Evolutionary conservation across 2,888 invertebrate species (phyloP).

Genomic region (Mongoloraphidia duomilia): DNA sequence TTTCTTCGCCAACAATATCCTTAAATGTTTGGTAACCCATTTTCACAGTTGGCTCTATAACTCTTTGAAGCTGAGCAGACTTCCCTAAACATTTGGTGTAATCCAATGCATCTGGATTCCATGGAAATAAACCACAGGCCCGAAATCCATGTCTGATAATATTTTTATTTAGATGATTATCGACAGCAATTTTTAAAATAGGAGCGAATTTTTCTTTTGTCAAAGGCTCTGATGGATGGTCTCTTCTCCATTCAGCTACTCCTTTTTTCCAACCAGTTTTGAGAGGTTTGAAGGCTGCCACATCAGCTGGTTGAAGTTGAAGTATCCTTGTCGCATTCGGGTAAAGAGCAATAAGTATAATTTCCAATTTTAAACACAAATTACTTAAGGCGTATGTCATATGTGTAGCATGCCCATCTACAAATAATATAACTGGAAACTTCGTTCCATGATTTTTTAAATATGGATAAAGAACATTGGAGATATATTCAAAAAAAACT

Average conservation of each 20-base stretch:
- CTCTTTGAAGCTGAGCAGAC: too few species aligned
- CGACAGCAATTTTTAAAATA: conserved; percentile 8
- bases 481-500: conserved; percentile 25
- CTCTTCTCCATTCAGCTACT: conserved; percentile 19
- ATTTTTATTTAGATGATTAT: conserved; percentile 6
- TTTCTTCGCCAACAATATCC: too few species aligned
- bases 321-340: conserved; percentile 18
- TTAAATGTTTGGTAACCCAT: too few species aligned
- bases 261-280: conserved; percentile 18
- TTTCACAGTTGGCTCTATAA: too few species aligned
- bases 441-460: too few species aligned
- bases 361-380: conserved; percentile 9
- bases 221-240: conserved; percentile 11
- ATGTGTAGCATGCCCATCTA: conserved; percentile 19
- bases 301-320: conserved; percentile 19
- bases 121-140: too few species aligned
- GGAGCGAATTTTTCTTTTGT: conserved; percentile 11
- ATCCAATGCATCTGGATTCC: too few species aligned
- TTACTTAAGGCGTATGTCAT: conserved; percentile 10
- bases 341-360: conserved; percentile 18
- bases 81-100: too few species aligned
- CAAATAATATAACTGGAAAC: conserved; percentile 23
- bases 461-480: conserved; percentile 20
- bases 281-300: conserved; percentile 17
- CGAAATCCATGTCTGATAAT: conserved; percentile 13